Percentiles rank a stretch among this genome's conserved stretches.
Evolutionary conservation across 2,113 vertebrate genomes (phyloP).

Genomic region (Chaetodon auriga): DNA sequence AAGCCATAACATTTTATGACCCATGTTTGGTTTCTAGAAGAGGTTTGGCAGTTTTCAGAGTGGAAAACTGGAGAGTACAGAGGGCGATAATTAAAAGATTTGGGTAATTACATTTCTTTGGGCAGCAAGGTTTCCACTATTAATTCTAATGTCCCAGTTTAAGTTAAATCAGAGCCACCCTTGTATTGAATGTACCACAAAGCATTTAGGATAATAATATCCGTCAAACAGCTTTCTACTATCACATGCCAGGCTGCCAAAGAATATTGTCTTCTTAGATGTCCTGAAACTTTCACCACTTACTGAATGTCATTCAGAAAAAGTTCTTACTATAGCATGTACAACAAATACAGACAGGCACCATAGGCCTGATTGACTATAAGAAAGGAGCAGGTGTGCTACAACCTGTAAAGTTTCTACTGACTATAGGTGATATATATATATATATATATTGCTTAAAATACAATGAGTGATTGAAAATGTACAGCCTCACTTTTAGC

Average conservation of each 20-base stretch:
- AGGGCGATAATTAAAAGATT: neutral
- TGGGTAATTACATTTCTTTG: constrained; percentile 29
- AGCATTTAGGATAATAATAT: neutral
- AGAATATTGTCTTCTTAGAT: neutral
- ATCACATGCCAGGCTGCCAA: neutral
- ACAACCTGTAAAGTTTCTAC: neutral
- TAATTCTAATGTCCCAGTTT: neutral
- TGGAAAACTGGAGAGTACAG: neutral
- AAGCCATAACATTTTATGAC: constrained; percentile 7
- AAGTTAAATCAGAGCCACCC: neutral
- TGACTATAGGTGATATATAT: constrained; percentile 15
- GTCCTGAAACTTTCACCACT: neutral
- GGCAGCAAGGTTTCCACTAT: neutral
- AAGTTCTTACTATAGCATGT: neutral
- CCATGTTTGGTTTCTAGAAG: neutral
- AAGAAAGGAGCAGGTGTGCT: neutral
- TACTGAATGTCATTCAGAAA: neutral
- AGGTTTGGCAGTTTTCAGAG: constrained; percentile 9
- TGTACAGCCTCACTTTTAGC: constrained; percentile 27
- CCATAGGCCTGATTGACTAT: neutral
- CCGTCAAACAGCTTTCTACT: neutral
- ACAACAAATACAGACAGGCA: constrained; percentile 8
- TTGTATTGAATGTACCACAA: neutral
- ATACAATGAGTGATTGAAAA: constrained; percentile 19
- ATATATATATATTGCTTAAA: constrained; percentile 33